Percentiles rank a stretch among this genome's conserved stretches.
These are phyloP conservation scores for Bombus impatiens DNA, from an alignment of 1,140 invertebrate species.

Conservation along the genomic window DNA sequence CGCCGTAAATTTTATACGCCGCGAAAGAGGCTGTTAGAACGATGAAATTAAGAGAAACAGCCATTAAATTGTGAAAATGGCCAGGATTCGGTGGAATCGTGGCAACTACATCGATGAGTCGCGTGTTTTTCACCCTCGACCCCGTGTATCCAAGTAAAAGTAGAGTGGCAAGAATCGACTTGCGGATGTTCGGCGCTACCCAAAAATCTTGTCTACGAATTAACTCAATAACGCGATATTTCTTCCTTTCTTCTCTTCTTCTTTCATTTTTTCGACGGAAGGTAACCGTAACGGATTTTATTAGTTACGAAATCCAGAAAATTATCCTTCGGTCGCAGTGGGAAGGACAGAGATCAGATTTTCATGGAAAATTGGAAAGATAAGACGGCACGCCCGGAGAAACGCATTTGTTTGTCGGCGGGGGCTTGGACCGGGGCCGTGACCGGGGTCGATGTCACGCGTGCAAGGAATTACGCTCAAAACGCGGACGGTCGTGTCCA, in stretches of 20 bases:
- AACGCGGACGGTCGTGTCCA: neutral
- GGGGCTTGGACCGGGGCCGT: neutral
- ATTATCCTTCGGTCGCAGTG: neutral
- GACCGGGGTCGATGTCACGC: neutral
- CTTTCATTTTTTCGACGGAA: neutral
- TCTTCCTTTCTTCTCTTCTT: neutral
- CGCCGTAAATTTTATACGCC: constrained; percentile 28
- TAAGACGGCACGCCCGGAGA: neutral
- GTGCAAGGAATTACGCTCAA: constrained; percentile 27
- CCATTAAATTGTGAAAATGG: constrained; percentile 53
- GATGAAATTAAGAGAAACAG: constrained; percentile 52
- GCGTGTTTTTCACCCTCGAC: constrained; percentile 21
- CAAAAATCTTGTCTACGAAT: neutral
- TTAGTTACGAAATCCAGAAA: neutral
- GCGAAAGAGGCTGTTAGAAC: constrained; percentile 44
- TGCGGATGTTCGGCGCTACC: neutral
- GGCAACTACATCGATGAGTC: neutral
- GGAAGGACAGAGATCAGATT: neutral
- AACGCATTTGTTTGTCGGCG: constrained; percentile 18
- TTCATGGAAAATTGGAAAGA: constrained; percentile 3
- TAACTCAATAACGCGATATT: neutral
- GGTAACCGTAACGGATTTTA: neutral
- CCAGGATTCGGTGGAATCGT: constrained; percentile 24
- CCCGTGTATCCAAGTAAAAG: neutral
- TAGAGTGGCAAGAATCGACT: neutral